phyloP scores from a whole-genome alignment of 1,140 invertebrate species.

The Cydia pomonella region DNA sequence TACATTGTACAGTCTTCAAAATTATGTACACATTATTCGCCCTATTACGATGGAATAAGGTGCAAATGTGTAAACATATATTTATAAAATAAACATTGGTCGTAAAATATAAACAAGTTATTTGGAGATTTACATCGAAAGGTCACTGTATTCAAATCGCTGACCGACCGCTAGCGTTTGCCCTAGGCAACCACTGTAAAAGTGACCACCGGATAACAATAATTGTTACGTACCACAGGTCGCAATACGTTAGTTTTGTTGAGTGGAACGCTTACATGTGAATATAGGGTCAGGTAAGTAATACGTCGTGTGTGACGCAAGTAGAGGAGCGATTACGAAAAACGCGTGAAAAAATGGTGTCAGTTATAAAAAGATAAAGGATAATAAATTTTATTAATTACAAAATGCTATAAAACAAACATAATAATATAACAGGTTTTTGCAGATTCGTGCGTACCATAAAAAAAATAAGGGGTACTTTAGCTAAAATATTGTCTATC shows the following conservation, averaged over 20 bases:
- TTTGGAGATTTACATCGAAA: conserved; percentile 27
- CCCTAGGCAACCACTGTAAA: background rate
- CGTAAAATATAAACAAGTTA: conserved; percentile 6
- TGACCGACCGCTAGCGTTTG: background rate
- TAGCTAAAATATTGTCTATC: too few relatives aligned
- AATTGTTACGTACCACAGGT: background rate
- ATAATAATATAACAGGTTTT: too few relatives aligned
- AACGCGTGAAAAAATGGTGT: conserved; percentile 58
- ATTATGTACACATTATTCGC: background rate
- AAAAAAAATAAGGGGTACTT: too few relatives aligned
- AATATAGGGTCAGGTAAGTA: background rate
- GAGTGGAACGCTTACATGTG: background rate
- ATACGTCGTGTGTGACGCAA: conserved; percentile 16
- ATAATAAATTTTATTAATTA: background rate
- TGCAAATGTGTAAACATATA: background rate
- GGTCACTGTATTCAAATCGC: conserved; percentile 1
- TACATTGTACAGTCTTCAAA: background rate
- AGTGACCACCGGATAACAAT: background rate
- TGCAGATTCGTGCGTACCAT: too few relatives aligned
- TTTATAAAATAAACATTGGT: background rate
- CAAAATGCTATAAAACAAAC: background rate
- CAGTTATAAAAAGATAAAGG: conserved; percentile 61
- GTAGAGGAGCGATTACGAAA: conserved; percentile 15
- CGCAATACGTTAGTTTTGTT: background rate
- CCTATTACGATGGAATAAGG: background rate